These are phyloP conservation scores for Macaca fascicularis DNA, from an alignment of 2,113 vertebrate genomes.

Conservation along the genomic window T2T-MFA8v1.1 NC_088385.1:69318501-69319000, in stretches of 20 bases:
- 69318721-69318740: background rate
- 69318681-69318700: background rate
- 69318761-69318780: background rate
- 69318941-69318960: background rate
- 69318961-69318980: background rate
- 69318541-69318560: background rate
- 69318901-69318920: background rate
- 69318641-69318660: background rate
- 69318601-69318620: background rate
- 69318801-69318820: background rate
- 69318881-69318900: background rate
- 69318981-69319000: background rate
- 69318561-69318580: background rate
- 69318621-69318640: background rate
- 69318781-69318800: background rate
- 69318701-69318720: background rate
- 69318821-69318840: background rate
- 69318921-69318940: background rate
- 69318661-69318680: conserved; percentile 7
- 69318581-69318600: background rate
- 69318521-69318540: background rate
- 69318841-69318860: background rate
- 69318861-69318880: background rate
- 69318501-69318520: background rate
- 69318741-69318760: background rate